Evolutionary conservation across 1,140 invertebrate genomes (phyloP).

Genomic region (Octopus bimaculoides): DNA sequence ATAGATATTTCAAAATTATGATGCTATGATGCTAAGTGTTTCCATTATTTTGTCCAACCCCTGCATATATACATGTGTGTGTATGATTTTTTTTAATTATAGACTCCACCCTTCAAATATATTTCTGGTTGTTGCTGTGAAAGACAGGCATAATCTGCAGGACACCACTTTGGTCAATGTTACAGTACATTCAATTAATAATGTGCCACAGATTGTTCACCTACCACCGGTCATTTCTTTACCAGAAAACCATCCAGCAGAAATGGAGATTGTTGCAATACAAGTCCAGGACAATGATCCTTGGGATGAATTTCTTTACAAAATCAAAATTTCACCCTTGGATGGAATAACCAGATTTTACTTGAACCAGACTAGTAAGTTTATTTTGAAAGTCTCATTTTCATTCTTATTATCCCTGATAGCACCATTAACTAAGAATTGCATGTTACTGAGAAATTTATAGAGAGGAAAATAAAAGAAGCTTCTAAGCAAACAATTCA

Average conservation of each 20-base stretch:
- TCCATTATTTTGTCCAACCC: too few relatives aligned
- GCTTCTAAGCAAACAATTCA: too few relatives aligned
- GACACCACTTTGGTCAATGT: constrained; percentile 2
- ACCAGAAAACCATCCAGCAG: not conserved
- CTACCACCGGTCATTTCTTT: not conserved
- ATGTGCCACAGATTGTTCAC: not conserved
- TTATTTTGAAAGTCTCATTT: not conserved
- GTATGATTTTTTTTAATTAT: not conserved
- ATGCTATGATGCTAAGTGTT: too few relatives aligned
- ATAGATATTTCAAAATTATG: too few relatives aligned
- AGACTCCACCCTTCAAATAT: not conserved
- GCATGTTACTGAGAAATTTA: too few relatives aligned
- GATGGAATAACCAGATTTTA: not conserved
- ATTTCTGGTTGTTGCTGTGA: not conserved
- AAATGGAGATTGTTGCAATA: not conserved
- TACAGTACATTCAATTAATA: not conserved
- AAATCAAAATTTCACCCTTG: not conserved
- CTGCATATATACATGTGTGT: too few relatives aligned
- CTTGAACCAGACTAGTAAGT: constrained; percentile 1
- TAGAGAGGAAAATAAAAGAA: too few relatives aligned
- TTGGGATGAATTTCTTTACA: not conserved
- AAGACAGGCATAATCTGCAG: not conserved
- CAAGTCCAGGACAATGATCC: not conserved
- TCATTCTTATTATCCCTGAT: too few relatives aligned
- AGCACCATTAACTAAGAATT: too few relatives aligned